A percentile compares a stretch with the other conserved stretches of the same genome.
These are phyloP conservation scores for Hydrozoanthus gracilis DNA, from an alignment of 92 coral and sea anemone species.

Conservation along the genomic window DNA sequence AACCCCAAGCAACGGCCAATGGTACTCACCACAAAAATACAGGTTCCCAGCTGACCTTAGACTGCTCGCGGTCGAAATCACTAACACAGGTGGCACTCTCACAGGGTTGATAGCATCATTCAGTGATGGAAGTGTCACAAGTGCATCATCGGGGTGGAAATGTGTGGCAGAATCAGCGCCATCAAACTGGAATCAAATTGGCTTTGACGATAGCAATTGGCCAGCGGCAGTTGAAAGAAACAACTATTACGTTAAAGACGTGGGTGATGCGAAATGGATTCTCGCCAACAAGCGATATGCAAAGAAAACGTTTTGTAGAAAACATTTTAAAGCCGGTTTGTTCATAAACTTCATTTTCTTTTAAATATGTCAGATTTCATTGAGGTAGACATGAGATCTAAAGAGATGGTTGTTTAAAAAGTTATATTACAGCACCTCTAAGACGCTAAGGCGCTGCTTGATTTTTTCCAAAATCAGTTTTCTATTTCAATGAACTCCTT, in stretches of 20 bases:
- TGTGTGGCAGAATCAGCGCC: conserved; percentile 55
- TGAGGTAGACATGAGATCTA: too few relatives aligned
- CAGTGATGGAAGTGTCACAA: conserved; percentile 70
- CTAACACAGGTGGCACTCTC: conserved; percentile 66
- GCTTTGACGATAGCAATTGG: conserved; percentile 82
- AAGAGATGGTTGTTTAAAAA: too few relatives aligned
- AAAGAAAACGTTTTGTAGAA: conserved; percentile 60
- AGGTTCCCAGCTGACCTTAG: conserved; percentile 58
- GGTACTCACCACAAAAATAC: conserved; percentile 27
- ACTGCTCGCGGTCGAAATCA: conserved; percentile 64
- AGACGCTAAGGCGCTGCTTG: too few relatives aligned
- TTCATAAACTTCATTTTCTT: too few relatives aligned
- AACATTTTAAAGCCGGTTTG: conserved; percentile 18
- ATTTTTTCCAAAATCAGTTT: too few relatives aligned
- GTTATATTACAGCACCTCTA: too few relatives aligned
- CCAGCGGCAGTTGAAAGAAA: conserved; percentile 62
- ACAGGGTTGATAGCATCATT: conserved; percentile 46
- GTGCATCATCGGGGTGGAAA: conserved; percentile 64
- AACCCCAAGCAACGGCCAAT: neutral
- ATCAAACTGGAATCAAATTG: conserved; percentile 55
- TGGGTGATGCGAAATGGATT: conserved; percentile 70
- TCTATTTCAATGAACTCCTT: too few relatives aligned
- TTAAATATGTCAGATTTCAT: too few relatives aligned
- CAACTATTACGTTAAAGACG: conserved; percentile 56
- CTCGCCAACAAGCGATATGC: conserved; percentile 56